Evolutionary conservation across 2,888 invertebrate species (phyloP).

Genomic region (Ormyrus rosae): DNA sequence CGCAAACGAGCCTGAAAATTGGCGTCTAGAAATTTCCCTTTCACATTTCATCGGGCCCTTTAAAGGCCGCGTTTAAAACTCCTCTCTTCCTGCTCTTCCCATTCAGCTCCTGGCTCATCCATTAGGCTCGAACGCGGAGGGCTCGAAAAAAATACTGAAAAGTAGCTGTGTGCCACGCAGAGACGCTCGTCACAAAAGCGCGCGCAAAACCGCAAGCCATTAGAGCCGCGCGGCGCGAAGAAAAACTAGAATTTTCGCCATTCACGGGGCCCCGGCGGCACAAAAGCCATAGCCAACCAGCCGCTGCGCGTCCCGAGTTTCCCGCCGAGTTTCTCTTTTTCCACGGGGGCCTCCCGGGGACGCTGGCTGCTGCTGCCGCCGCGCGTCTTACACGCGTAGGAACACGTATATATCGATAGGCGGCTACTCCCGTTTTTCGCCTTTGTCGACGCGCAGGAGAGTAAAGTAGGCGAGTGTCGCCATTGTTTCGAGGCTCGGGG

Average conservation of each 20-base stretch:
- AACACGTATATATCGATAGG: no score
- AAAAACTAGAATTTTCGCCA: constrained; percentile 46
- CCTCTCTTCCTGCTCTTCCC: not conserved
- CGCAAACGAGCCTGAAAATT: not conserved
- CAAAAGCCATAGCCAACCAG: not conserved
- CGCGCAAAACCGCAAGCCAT: constrained; percentile 33
- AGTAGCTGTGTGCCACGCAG: not conserved
- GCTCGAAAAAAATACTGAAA: constrained; percentile 14
- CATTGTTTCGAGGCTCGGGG: no score
- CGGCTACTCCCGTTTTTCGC: no score
- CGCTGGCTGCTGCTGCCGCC: no score
- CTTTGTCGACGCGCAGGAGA: no score
- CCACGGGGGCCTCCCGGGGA: constrained; percentile 6
- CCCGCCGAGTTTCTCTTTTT: not conserved
- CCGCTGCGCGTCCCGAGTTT: not conserved
- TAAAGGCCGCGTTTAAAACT: no score
- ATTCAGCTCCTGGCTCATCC: not conserved
- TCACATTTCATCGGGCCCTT: not conserved
- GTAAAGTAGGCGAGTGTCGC: no score
- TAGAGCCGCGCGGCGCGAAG: constrained; percentile 12
- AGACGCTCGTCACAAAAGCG: not conserved
- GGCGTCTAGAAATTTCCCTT: not conserved
- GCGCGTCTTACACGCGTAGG: no score
- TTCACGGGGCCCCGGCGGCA: constrained; percentile 11
- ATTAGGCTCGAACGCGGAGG: not conserved